Conservation (phyloP, 2,797 vertebrate species). For the Aotus griseimembra region DNA sequence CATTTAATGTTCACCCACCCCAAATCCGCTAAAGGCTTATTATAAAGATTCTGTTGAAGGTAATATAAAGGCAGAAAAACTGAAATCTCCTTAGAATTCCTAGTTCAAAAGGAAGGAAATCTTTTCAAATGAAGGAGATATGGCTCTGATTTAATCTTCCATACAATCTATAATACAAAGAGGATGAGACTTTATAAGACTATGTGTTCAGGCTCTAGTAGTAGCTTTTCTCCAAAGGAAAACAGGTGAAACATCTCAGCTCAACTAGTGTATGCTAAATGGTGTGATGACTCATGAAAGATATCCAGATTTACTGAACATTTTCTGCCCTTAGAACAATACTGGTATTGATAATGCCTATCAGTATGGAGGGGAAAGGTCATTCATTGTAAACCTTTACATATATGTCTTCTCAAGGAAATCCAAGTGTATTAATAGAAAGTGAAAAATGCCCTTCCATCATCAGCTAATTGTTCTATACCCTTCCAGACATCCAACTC, state of each 20-base stretch:
- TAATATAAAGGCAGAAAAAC: background rate
- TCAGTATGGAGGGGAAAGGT: background rate
- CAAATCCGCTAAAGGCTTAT: background rate
- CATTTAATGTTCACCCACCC: background rate
- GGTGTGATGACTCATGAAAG: background rate
- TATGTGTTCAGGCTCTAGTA: background rate
- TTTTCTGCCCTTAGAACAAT: background rate
- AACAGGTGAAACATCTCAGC: background rate
- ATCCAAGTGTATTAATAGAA: background rate
- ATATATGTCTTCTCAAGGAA: background rate
- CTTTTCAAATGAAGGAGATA: background rate
- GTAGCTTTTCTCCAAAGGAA: background rate
- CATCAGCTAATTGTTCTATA: background rate
- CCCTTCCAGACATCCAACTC: background rate
- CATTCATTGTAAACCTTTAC: background rate
- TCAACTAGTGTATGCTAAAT: background rate
- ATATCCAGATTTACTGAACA: too few relatives aligned
- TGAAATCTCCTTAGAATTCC: background rate
- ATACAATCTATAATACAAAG: background rate
- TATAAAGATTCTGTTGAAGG: background rate
- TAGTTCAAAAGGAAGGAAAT: background rate
- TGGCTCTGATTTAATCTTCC: background rate
- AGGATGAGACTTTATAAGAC: background rate
- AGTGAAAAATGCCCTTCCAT: background rate
- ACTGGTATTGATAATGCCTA: background rate